Percentiles rank a stretch among this genome's conserved stretches.
These are phyloP conservation scores for Chamaea fasciata DNA, from an alignment of 2,113 vertebrate species.

Conservation along the genomic window DNA sequence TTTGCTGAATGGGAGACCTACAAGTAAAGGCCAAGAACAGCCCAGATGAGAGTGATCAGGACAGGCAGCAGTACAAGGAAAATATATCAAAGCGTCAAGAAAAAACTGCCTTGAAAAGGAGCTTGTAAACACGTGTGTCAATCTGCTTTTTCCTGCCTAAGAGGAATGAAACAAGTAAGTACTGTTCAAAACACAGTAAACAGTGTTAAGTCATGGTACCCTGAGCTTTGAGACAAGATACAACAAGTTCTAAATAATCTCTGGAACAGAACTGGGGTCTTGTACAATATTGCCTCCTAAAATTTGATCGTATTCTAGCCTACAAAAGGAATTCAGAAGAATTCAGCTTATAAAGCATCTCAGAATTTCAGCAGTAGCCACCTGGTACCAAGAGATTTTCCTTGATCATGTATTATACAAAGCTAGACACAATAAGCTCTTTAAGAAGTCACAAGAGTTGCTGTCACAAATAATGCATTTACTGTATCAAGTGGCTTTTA, in stretches of 20 bases:
- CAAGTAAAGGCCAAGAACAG: neutral
- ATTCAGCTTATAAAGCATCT: neutral
- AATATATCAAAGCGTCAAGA: neutral
- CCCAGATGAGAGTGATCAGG: neutral
- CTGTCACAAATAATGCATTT: neutral
- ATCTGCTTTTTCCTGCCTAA: neutral
- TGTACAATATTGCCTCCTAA: neutral
- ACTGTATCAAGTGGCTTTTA: neutral
- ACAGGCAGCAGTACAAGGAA: neutral
- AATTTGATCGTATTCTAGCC: neutral
- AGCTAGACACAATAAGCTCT: neutral
- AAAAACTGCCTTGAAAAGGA: neutral
- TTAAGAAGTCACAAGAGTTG: neutral
- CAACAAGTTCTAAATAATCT: neutral
- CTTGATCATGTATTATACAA: rapidly evolving
- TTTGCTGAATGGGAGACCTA: neutral
- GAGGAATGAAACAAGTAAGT: neutral
- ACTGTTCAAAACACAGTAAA: neutral
- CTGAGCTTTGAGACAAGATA: neutral
- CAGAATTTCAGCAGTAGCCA: neutral
- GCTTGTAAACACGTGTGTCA: neutral
- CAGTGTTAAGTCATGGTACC: neutral
- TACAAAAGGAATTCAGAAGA: neutral
- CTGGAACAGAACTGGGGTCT: neutral
- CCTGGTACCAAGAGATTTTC: neutral